These are phyloP conservation scores for Chitala chitala DNA, from an alignment of 2,113 vertebrate genomes.

Conservation along the genomic window DNA sequence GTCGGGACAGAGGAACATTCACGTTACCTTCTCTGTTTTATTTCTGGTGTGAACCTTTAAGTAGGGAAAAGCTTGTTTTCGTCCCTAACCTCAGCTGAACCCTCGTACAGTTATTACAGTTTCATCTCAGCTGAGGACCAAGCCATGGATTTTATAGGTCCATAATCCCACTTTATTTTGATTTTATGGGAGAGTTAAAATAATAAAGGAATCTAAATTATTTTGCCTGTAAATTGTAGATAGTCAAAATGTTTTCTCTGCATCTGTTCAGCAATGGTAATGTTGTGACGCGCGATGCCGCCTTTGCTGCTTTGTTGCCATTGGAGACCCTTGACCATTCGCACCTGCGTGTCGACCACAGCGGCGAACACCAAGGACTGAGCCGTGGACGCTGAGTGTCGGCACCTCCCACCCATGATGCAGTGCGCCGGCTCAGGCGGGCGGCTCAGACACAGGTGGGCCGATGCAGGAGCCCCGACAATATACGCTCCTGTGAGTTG, in stretches of 20 bases:
- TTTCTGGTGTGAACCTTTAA: neutral
- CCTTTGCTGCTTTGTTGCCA: too few species aligned
- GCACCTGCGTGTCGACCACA: neutral
- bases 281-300: neutral
- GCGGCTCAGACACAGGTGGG: neutral
- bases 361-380: neutral
- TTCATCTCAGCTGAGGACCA: neutral
- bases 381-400: neutral
- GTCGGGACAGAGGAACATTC: neutral
- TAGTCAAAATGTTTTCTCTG: neutral
- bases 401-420: neutral
- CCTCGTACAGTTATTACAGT: neutral
- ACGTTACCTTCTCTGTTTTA: constrained; percentile 3
- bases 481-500: neutral
- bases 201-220: neutral
- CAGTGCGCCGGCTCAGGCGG: neutral
- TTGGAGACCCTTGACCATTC: neutral
- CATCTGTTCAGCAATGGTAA: neutral
- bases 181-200: neutral
- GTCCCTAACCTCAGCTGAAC: neutral
- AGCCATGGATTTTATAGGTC: neutral
- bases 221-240: constrained; percentile 4
- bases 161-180: neutral
- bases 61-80: neutral
- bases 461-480: neutral